Evolutionary conservation across 2,888 invertebrate species (phyloP), one percentile per base, ranked within the genome.

Genomic region (Tetramorium bicarinatum): DNA sequence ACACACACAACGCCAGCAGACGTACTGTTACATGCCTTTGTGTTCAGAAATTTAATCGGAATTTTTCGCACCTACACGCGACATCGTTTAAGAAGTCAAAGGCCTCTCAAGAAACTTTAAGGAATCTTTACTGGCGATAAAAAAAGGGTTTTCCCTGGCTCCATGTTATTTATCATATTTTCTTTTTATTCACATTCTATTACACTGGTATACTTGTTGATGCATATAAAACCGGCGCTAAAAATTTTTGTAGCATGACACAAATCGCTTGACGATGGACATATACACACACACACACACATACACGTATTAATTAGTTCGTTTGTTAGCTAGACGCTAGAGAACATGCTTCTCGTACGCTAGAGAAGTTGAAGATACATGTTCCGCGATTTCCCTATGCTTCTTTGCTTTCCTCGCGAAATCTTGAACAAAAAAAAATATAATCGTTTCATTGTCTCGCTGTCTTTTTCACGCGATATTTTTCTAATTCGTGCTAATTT

Each of bases 51-150:
- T 74, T 82, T 74, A 84, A 56, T 54, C 49, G 9, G 52, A 83
- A 87, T 87, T 88, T 85, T 86, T 87, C 66, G 66, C 74, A 84
- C 25, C 52, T 38, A 62, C 29, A 21, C 83, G 66, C 52, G 75
- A 79, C 75, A 81, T 74, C 76, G 59, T 61, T 80, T 52, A 18
- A 71, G 44, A 49, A 52, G 21, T 61, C 75, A 44, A 49, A 56
- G 34, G 41, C 77, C 71, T 76, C 18, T 18, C 15, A 15, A 18
- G 29, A 9, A 69, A 56, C 34, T 56, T 67, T 44, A 13, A 29
- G 7, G 13, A 38, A 52, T 47, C 47, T 34, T 21, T 8, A 9
- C n/a, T 44, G 2, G 2, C 52, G n/a, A 29, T 44, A 25, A 67
- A 66, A 41, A 67, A 29, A 41, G 54, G 21, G 2, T 8, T 18